Conservation (phyloP, 2,797 vertebrate genomes). For the Argentina silus region DNA sequence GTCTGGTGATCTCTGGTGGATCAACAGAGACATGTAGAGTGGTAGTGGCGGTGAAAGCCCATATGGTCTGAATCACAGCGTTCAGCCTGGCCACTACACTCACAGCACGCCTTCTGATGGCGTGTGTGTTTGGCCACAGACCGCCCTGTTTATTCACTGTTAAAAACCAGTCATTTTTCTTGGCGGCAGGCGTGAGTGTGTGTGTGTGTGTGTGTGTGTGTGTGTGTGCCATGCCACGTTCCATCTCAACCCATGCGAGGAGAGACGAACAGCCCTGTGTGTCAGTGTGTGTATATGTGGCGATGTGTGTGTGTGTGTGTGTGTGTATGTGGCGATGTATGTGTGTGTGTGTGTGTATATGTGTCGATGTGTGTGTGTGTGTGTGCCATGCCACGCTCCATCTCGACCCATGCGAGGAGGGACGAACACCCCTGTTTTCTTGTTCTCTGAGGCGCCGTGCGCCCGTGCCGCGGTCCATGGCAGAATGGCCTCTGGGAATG, state of each 20-base stretch:
- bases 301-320: no score
- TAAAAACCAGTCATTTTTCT: slow-evolving; percentile 46
- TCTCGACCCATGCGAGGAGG: no score
- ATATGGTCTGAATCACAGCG: slow-evolving; percentile 54
- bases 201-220: background rate
- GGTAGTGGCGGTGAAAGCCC: no score
- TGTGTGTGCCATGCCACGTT: background rate
- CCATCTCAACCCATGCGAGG: background rate
- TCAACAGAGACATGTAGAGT: no score
- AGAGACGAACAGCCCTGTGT: background rate
- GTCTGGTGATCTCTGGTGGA: no score
- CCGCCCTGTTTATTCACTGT: slow-evolving; percentile 51
- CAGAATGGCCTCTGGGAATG: background rate
- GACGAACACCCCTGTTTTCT: background rate
- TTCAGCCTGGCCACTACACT: slow-evolving; percentile 36
- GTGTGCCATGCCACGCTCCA: no score
- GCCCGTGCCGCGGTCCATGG: background rate
- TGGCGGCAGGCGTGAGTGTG: slow-evolving; percentile 25
- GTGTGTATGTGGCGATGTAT: no score
- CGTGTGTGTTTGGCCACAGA: slow-evolving; percentile 28
- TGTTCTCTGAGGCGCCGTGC: no score
- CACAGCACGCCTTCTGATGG: slow-evolving; percentile 38
- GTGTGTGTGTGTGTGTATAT: no score
- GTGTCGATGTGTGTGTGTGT: no score
- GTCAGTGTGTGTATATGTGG: no score